Evolutionary conservation across 2,888 invertebrate species (phyloP).

Genomic region (Lycocerus yunnanus): DNA sequence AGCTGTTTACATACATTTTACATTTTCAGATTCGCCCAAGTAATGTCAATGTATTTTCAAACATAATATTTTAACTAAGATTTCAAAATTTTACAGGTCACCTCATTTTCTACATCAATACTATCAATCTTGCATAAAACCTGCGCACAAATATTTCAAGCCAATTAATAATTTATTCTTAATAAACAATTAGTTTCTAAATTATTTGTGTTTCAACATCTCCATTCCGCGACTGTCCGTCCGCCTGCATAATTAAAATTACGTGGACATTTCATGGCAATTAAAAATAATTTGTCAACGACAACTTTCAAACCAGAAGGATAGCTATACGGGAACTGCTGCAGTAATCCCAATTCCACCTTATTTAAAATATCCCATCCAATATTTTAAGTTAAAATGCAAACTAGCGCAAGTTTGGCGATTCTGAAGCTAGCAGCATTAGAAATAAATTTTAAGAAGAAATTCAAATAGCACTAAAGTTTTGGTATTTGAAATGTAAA

Average conservation of each 20-base stretch:
- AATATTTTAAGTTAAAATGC: background rate
- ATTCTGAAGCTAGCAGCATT: background rate
- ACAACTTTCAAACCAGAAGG: no score
- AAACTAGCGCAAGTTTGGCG: background rate
- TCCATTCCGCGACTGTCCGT: no score
- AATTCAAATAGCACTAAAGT: background rate
- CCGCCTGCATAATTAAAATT: no score
- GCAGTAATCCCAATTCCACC: no score
- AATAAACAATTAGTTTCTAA: background rate
- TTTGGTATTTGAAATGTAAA: background rate
- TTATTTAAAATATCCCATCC: background rate
- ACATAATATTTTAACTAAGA: background rate
- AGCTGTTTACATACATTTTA: conserved; percentile 20
- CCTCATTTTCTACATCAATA: background rate
- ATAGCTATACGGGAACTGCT: no score
- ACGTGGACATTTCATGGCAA: no score
- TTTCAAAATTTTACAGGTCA: background rate
- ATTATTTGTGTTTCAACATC: no score
- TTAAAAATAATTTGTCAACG: no score
- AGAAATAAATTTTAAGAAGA: background rate
- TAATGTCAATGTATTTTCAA: background rate
- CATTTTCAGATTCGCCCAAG: conserved; percentile 2
- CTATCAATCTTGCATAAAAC: no score
- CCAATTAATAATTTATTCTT: no score
- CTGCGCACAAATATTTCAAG: no score